Conservation (phyloP, 35 echinoderm and acorn worm species). For the Heliocidaris erythrogramma region DNA sequence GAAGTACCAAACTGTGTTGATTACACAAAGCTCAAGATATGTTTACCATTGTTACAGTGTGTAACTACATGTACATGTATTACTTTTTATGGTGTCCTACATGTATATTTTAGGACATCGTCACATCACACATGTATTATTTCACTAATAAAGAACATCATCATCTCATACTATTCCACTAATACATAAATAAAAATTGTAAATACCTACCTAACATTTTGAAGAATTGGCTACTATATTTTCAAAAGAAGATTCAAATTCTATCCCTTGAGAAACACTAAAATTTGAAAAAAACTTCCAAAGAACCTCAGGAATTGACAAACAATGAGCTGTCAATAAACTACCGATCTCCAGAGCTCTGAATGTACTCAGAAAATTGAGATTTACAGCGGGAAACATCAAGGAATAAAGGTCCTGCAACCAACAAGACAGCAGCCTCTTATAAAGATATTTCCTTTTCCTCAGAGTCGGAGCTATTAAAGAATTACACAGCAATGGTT, state of each 20-base stretch:
- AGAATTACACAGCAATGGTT: background rate
- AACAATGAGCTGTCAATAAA: background rate
- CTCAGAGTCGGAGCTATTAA: background rate
- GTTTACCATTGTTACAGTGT: too few relatives aligned
- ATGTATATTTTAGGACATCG: too few relatives aligned
- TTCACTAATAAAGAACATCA: too few relatives aligned
- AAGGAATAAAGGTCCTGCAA: background rate
- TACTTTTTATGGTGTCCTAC: too few relatives aligned
- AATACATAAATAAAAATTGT: too few relatives aligned
- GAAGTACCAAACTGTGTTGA: too few relatives aligned
- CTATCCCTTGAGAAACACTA: background rate
- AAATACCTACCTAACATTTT: background rate
- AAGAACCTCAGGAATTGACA: background rate
- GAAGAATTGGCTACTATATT: background rate
- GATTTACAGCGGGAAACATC: background rate
- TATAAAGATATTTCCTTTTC: background rate
- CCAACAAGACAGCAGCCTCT: background rate
- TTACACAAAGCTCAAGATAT: too few relatives aligned
- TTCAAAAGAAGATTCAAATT: background rate
- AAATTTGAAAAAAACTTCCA: background rate
- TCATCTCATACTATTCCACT: too few relatives aligned
- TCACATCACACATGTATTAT: too few relatives aligned
- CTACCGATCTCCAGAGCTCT: background rate
- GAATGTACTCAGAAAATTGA: background rate
- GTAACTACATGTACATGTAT: too few relatives aligned